Evolutionary conservation across 2,888 invertebrate species (phyloP).

Genomic region (Drosophila macrospina): DNA sequence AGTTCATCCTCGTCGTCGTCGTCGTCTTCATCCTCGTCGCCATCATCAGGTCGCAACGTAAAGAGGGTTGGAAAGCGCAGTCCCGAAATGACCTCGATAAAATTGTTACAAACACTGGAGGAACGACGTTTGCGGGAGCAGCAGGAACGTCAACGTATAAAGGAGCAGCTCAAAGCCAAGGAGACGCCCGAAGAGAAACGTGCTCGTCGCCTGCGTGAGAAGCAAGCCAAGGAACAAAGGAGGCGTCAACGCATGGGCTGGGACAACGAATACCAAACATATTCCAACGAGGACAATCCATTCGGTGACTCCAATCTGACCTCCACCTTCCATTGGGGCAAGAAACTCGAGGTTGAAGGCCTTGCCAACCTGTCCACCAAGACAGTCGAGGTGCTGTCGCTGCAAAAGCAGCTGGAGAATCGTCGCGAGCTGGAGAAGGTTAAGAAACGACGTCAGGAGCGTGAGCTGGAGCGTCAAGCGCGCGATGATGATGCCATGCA

Average conservation of each 20-base stretch:
- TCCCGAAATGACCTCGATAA: slow-evolving; percentile 82
- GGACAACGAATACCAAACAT: slow-evolving; percentile 98
- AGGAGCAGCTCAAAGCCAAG: slow-evolving; percentile 92
- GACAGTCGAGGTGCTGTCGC: slow-evolving; percentile 92
- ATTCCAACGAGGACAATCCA: slow-evolving; percentile 99
- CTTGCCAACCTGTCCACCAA: slow-evolving; percentile 91
- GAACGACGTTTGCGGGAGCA: slow-evolving; percentile 89
- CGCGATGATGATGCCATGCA: slow-evolving; percentile 93
- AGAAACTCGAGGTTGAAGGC: slow-evolving; percentile 98
- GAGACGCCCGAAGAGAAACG: slow-evolving; percentile 99
- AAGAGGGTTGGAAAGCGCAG: slow-evolving; percentile 7
- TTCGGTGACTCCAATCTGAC: slow-evolving; percentile 98
- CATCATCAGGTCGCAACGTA: slow-evolving; percentile 5
- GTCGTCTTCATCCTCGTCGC: slow-evolving; percentile 26
- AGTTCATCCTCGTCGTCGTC: slow-evolving; percentile 33
- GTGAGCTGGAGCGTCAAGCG: slow-evolving; percentile 94
- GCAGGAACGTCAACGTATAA: slow-evolving; percentile 89
- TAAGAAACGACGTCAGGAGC: slow-evolving; percentile 94
- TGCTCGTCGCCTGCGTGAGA: slow-evolving; percentile 93
- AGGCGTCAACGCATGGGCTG: slow-evolving; percentile 97
- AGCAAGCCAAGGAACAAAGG: slow-evolving; percentile 94
- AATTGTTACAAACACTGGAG: slow-evolving; percentile 90
- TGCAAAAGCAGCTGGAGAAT: slow-evolving; percentile 96
- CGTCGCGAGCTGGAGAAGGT: slow-evolving; percentile 97
- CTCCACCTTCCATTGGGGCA: slow-evolving; percentile 98